Evolutionary conservation across 2,113 vertebrate genomes (phyloP).

Genomic region (Caranx melampygus): DNA sequence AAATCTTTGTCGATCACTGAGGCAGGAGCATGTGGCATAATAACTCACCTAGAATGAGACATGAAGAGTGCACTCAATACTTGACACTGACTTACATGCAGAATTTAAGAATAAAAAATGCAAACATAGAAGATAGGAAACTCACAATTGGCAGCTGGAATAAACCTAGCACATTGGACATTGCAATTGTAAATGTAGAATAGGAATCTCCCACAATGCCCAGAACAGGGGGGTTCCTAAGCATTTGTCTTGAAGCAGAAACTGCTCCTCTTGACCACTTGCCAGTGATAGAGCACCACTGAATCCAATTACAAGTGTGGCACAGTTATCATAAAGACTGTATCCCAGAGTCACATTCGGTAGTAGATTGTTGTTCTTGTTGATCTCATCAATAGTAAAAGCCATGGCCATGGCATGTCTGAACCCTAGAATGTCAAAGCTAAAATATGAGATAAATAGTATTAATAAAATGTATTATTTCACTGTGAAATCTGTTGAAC

Average conservation of each 20-base stretch:
- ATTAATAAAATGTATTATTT: background rate
- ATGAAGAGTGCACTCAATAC: background rate
- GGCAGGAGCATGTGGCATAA: background rate
- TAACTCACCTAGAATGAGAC: background rate
- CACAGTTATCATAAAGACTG: conserved; percentile 32
- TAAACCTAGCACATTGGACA: conserved; percentile 11
- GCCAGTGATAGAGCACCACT: conserved; percentile 19
- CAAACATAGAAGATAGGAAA: background rate
- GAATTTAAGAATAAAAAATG: background rate
- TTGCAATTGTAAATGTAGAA: conserved; percentile 21
- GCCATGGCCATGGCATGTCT: conserved; percentile 30
- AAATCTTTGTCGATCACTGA: background rate
- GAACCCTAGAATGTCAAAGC: conserved; percentile 23
- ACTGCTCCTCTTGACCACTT: conserved; percentile 15
- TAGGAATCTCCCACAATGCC: conserved; percentile 28
- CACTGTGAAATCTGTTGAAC: background rate
- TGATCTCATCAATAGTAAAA: conserved; percentile 23
- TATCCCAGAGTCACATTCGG: conserved; percentile 31
- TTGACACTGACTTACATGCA: background rate
- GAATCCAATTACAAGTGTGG: conserved; percentile 21
- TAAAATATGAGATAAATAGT: background rate
- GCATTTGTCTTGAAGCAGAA: conserved; percentile 5
- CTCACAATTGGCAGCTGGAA: conserved; percentile 15
- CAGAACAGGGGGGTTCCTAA: background rate
- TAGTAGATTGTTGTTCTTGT: conserved; percentile 12